Evolutionary conservation across 1,140 invertebrate species (phyloP).

Genomic region (Aleiodes sp.): DNA sequence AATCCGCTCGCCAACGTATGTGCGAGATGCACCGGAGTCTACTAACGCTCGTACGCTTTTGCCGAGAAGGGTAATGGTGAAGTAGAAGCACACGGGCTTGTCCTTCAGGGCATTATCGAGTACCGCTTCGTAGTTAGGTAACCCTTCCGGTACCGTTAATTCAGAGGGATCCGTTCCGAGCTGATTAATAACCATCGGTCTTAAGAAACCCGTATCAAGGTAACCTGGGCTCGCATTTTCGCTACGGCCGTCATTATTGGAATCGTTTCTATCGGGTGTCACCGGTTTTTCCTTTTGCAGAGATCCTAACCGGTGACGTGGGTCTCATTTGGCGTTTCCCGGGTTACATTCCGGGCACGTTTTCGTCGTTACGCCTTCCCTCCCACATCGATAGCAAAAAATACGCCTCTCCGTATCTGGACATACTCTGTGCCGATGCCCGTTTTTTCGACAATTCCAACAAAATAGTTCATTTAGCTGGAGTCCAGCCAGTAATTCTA

Average conservation of each 20-base stretch:
- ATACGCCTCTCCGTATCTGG: background rate
- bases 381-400: slow-evolving; percentile 11
- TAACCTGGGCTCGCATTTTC: no score
- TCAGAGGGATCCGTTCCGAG: no score
- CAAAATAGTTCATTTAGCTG: background rate
- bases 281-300: background rate
- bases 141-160: no score
- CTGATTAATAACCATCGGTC: no score
- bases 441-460: background rate
- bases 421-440: background rate
- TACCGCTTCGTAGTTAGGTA: background rate
- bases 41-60: slow-evolving; percentile 12
- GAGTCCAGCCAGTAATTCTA: background rate
- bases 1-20: background rate
- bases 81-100: background rate
- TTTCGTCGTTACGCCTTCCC: background rate
- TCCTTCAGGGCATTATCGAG: background rate
- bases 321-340: slow-evolving; percentile 12
- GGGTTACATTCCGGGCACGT: background rate
- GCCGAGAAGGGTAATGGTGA: background rate
- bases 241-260: no score
- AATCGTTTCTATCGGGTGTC: background rate
- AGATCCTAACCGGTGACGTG: background rate
- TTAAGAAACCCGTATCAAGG: no score
- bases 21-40: slow-evolving; percentile 22